Evolutionary conservation across 2,113 vertebrate genomes (phyloP).

Genomic region (Entomyzon cyanotis): DNA sequence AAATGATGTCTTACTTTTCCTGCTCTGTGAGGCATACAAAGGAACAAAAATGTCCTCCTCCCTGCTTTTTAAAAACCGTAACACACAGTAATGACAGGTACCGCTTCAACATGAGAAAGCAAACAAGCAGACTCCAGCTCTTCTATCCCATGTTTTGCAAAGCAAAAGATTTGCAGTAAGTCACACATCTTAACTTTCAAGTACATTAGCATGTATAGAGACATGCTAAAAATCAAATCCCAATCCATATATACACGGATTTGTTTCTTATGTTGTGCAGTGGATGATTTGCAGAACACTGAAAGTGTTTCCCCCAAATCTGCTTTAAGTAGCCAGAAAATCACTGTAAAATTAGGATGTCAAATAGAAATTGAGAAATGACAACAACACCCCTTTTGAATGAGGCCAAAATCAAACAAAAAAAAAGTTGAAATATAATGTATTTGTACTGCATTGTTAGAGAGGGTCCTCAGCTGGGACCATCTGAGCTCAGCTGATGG

Average conservation of each 20-base stretch:
- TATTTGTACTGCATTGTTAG: background rate
- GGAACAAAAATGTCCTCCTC: background rate
- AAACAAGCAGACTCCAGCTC: background rate
- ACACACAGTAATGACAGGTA: background rate
- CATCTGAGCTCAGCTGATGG: too few species aligned
- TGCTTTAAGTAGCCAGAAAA: background rate
- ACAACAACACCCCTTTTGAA: background rate
- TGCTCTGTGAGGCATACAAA: background rate
- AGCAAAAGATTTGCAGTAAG: background rate
- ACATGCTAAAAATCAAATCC: background rate
- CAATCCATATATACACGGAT: background rate
- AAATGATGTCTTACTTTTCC: conserved; percentile 43
- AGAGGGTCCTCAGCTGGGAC: background rate
- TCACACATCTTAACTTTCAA: background rate
- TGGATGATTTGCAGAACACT: background rate
- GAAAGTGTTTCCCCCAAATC: background rate
- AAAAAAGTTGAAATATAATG: background rate
- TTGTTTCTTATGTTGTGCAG: background rate
- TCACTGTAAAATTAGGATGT: background rate
- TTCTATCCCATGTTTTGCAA: background rate
- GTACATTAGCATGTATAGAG: background rate
- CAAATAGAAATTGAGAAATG: background rate
- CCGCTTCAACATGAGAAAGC: background rate
- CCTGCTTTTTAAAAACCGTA: background rate
- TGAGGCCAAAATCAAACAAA: background rate